phyloP scores from a whole-genome alignment of 2,888 invertebrate species.

The Cephus pulcher region DNA sequence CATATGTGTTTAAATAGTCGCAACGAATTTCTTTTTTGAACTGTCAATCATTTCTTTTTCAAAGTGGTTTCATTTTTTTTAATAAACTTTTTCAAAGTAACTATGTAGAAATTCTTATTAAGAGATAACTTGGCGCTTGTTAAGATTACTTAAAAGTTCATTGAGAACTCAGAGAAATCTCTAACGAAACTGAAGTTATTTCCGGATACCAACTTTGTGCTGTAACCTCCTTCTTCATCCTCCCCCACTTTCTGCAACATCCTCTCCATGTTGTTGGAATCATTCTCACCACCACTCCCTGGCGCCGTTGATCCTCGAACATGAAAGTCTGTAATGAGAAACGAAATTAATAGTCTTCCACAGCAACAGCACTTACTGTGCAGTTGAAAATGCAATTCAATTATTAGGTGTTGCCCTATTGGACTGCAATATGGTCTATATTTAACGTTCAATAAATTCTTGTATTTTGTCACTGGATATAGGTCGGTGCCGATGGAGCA shows the following conservation, averaged over 20 bases:
- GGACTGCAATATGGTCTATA: background rate
- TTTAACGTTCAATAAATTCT: background rate
- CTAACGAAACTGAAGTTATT: constrained; percentile 54
- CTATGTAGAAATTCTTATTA: background rate
- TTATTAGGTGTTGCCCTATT: background rate
- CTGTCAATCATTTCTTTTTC: background rate
- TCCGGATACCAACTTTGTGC: constrained; percentile 43
- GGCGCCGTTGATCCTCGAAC: background rate
- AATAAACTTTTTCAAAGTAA: background rate
- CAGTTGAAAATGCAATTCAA: background rate
- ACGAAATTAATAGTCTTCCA: background rate
- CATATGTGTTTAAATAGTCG: background rate
- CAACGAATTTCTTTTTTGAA: background rate
- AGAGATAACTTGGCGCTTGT: background rate
- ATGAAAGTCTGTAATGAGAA: background rate
- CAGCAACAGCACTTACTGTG: background rate
- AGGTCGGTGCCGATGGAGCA: constrained; percentile 96
- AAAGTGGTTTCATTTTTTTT: background rate
- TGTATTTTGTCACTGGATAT: background rate
- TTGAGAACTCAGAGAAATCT: constrained; percentile 33
- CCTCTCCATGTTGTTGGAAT: background rate
- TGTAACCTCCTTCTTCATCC: constrained; percentile 32
- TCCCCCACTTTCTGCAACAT: constrained; percentile 27
- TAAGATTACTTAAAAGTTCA: background rate
- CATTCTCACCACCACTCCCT: background rate